Base-by-base conservation (phyloP, 2,888 invertebrate species). In the Caenorhabditis sp. region DNA sequence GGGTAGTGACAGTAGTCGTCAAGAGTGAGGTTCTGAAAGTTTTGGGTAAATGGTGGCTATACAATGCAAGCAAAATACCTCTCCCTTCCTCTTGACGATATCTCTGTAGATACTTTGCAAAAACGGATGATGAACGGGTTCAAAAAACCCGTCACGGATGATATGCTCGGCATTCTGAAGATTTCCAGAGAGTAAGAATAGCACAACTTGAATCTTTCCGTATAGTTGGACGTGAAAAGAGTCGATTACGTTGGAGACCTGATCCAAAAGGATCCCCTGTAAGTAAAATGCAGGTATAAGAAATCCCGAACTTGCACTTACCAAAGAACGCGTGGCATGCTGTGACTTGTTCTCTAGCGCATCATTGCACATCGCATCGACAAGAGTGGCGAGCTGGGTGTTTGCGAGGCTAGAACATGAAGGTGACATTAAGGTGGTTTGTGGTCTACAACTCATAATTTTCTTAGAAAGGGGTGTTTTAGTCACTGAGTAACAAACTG, bases 161-260 rank as follows among this genome's bases (percentile, higher is more conserved):
- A 64, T 47, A 7, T 2, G n/a, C 8, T 26, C n/a, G 22, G 41
- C 16, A 2, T n/a, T 14, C 2, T 8, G 14, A n/a, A 24, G 10
- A 1, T 47, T 5, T 1, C 28, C 28, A n/a, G 10, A n/a, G 28
- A 58, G n/a, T 4, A 58, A 58, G 19, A 6, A 58, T 7, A 58
- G 31, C 5, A 58, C 19, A 19, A 19, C n/a, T 58, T 58, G 58
- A n/a, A 58, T 19, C 19, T 58, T 58, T 4, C n/a, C 58, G n/a
- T 35, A 19, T n/a, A 58, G 28, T n/a, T 58, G 58, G n/a, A 58
- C 35, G 19, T 58, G 19, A 6, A 28, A 14, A 35, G 7, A 0
- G 1, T 58, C 31, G 31, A 35, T 19, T 16, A 58, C 8, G n/a
- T 16, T 10, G 26, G 26, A 54, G 22, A 54, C 26, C 19, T 54